Conservation (phyloP, 2,888 invertebrate genomes). For the Dryocosmus kuriphilus region DNA sequence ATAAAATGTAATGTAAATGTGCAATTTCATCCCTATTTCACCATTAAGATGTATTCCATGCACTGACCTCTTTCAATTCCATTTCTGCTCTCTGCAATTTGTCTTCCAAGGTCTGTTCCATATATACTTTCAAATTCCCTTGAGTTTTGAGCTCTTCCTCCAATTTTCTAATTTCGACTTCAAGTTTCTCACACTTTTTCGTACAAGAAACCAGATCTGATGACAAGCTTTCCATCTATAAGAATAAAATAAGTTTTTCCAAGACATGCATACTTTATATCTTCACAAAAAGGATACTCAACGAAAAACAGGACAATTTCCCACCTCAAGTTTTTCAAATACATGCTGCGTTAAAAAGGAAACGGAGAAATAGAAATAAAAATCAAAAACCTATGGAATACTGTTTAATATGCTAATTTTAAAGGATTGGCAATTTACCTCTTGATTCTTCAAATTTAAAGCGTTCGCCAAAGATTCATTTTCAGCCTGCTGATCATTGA, state of each 20-base stretch:
- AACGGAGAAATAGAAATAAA: constrained; percentile 46
- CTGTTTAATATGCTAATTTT: background rate
- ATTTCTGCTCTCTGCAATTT: constrained; percentile 79
- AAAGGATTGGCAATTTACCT: constrained; percentile 67
- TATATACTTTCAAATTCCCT: constrained; percentile 79
- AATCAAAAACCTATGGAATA: constrained; percentile 13
- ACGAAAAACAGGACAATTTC: constrained; percentile 27
- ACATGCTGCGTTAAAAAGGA: constrained; percentile 64
- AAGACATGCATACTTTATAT: background rate
- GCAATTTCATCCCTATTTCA: too few species aligned
- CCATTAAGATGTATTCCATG: background rate
- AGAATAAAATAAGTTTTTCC: constrained; percentile 33
- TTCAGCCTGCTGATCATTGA: constrained; percentile 83
- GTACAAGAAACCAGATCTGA: constrained; percentile 76
- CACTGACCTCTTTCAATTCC: constrained; percentile 80
- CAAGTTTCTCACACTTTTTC: constrained; percentile 74
- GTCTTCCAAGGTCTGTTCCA: constrained; percentile 79
- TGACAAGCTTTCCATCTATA: constrained; percentile 75
- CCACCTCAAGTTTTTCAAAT: constrained; percentile 69
- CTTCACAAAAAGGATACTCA: constrained; percentile 12
- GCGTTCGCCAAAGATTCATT: constrained; percentile 76
- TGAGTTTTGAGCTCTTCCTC: constrained; percentile 72
- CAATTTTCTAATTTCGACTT: constrained; percentile 69
- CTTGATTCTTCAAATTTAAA: constrained; percentile 75
- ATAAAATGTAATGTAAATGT: background rate